Percentiles rank a stretch among this genome's conserved stretches.
phyloP scores from a whole-genome alignment of 2,113 vertebrate genomes.

The Benitochromis conjunctus region DNA sequence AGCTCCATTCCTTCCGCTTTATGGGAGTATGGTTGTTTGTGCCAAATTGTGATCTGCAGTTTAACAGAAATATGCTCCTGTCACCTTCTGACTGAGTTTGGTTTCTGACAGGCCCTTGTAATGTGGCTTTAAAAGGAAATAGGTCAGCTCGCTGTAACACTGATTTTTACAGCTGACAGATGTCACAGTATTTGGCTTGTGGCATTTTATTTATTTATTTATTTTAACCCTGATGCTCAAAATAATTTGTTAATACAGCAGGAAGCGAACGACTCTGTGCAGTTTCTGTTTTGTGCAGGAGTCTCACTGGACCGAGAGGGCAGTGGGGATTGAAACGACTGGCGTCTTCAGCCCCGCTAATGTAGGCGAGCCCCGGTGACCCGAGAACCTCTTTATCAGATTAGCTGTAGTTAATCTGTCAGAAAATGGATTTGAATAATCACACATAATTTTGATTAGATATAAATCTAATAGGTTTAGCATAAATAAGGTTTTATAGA shows the following conservation, averaged over 20 bases:
- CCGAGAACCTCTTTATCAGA: conserved; percentile 13
- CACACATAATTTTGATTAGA: conserved; percentile 31
- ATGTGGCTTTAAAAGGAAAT: conserved; percentile 12
- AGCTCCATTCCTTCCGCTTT: background rate
- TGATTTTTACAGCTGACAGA: conserved; percentile 3
- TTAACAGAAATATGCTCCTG: background rate
- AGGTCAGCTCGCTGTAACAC: background rate
- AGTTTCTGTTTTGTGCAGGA: background rate
- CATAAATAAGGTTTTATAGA: background rate
- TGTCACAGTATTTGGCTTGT: background rate
- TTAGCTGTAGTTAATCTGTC: conserved; percentile 33
- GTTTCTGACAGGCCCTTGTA: background rate
- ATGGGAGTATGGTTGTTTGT: background rate
- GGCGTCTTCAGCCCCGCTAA: background rate
- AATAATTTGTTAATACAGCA: background rate
- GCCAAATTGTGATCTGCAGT: background rate
- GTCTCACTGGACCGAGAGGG: background rate
- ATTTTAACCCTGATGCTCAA: background rate
- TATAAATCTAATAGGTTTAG: conserved; percentile 10
- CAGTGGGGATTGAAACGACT: background rate
- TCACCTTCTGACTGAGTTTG: background rate
- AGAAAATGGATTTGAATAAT: conserved; percentile 35
- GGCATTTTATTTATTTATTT: background rate
- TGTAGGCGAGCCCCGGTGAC: background rate
- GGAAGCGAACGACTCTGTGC: background rate